phyloP scores from a whole-genome alignment of 1,140 invertebrate genomes.

The Bombus balteatus region DNA sequence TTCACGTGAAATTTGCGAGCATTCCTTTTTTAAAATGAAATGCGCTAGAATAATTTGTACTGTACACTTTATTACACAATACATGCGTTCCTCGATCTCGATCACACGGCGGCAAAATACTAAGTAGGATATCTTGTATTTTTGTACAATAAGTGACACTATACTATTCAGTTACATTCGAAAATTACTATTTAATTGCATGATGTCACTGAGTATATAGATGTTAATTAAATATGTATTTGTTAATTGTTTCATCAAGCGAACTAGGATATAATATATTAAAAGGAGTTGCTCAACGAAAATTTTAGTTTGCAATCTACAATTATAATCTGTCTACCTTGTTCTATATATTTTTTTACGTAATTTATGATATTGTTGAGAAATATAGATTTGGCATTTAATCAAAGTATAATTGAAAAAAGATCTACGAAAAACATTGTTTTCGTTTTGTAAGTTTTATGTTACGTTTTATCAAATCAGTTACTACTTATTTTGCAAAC shows the following conservation, averaged over 20 bases:
- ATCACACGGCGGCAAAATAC: slow-evolving; percentile 38
- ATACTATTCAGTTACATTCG: slow-evolving; percentile 30
- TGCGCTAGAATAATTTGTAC: slow-evolving; percentile 57
- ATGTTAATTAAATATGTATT: slow-evolving; percentile 41
- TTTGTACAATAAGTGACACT: slow-evolving; percentile 34
- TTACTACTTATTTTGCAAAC: background rate
- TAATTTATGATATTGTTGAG: slow-evolving; percentile 46
- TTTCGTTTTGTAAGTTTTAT: slow-evolving; percentile 1
- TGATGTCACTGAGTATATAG: slow-evolving; percentile 38
- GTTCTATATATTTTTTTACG: slow-evolving; percentile 31
- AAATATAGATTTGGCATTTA: slow-evolving; percentile 23
- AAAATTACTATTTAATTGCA: slow-evolving; percentile 31
- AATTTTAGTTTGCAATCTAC: slow-evolving; percentile 36
- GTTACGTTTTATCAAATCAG: slow-evolving; percentile 23
- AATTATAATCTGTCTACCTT: slow-evolving; percentile 24
- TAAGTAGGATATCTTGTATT: slow-evolving; percentile 30
- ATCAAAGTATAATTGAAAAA: background rate
- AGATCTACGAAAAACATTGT: background rate
- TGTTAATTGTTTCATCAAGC: slow-evolving; percentile 24
- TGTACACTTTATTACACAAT: slow-evolving; percentile 54
- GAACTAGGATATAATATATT: slow-evolving; percentile 20
- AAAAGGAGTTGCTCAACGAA: slow-evolving; percentile 30
- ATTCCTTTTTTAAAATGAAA: slow-evolving; percentile 21
- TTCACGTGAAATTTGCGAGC: slow-evolving; percentile 12
- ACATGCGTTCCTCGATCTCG: slow-evolving; percentile 32